phyloP scores from a whole-genome alignment of 92 coral and sea anemone genomes.

The Umimayanthus kanabou region DNA sequence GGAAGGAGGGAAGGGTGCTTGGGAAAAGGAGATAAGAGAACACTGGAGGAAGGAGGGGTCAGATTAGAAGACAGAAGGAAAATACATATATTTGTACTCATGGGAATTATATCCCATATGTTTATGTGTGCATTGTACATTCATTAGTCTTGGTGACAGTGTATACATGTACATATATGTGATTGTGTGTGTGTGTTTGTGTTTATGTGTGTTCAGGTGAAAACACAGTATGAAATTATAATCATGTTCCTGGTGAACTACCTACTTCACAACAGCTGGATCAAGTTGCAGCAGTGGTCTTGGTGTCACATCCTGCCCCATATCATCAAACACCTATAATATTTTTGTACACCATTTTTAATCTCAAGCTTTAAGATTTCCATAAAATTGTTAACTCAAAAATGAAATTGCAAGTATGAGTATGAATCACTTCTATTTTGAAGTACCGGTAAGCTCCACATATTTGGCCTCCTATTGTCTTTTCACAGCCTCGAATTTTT shows the following conservation, averaged over 20 bases:
- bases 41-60: too few relatives aligned
- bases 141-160: too few relatives aligned
- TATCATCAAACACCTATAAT: slow-evolving; percentile 89
- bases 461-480: too few relatives aligned
- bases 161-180: too few relatives aligned
- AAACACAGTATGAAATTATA: too few relatives aligned
- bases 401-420: too few relatives aligned
- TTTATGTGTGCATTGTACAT: not conserved
- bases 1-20: not conserved
- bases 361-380: not conserved
- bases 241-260: not conserved
- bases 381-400: not conserved
- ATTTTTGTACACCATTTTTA: not conserved
- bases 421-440: too few relatives aligned
- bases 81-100: not conserved
- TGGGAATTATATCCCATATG: not conserved
- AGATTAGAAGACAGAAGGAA: not conserved
- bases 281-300: slow-evolving; percentile 81
- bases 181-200: too few relatives aligned
- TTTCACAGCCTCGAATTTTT: too few relatives aligned
- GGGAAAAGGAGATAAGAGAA: too few relatives aligned
- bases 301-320: slow-evolving; percentile 99
- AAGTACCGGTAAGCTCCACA: too few relatives aligned
- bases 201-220: too few relatives aligned
- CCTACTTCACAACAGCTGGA: slow-evolving; percentile 90